Evolutionary conservation across 2,888 invertebrate genomes (phyloP), one percentile per base, ranked within the genome.

Genomic region (Drosophila dives): DNA sequence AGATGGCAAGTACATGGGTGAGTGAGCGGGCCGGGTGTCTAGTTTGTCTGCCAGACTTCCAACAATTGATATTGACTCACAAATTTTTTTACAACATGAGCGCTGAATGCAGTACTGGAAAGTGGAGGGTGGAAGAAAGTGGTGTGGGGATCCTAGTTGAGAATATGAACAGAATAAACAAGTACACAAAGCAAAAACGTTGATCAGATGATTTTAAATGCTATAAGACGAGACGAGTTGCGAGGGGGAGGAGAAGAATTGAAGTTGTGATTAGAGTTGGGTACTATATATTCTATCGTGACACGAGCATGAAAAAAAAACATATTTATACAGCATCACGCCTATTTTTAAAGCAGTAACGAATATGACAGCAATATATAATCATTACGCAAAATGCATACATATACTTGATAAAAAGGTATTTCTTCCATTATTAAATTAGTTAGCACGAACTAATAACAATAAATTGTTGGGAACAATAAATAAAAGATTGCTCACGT

Each of bases 21-120:
- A 58, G 66, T 38, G 42, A 42, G 71, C 23, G 40, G 45, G 61
- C 20, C 20, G 70, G 67, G 67, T 72, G 75, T 69, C 70, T 73
- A 80, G 80, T 81, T 76, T 79, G 75, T 68, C 79, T 75, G 45
- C 23, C 45, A 15, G 75, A 65, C 72, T 68, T 72, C 72, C 75
- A 70, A 71, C 72, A 73, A 72, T 80, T 83, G 86, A 83, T 83
- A 86, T 86, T 86, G 85, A 86, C 81, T 86, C 88, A 86, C 78
- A 78, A 75, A 65, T 75, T 78, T 74, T 64, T 76, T 73, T 78
- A 72, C 69, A 72, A 67, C 67, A 62, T 65, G 68, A 71, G 59
- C 64, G 36, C 40, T 56, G 55, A 71, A 48, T 64, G 67, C 62
- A 72, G 50, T 66, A 59, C 53, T 75, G 60, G 26, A 53, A 59